Conservation (phyloP, 1,140 invertebrate genomes). For the Drusus annulatus region DNA sequence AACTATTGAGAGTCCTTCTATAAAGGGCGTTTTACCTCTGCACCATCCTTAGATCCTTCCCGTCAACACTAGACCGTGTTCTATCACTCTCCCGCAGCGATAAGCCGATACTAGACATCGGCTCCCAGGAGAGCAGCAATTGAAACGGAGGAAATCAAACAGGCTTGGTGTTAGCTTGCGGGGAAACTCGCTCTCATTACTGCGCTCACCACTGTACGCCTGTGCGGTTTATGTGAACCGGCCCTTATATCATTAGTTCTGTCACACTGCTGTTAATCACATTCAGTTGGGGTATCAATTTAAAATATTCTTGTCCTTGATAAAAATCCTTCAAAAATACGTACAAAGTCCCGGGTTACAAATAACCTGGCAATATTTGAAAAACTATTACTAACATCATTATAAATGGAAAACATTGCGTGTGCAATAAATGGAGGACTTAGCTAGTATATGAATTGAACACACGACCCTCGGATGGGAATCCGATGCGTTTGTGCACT, state of each 20-base stretch:
- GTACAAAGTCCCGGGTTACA: too few species aligned
- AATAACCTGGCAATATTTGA: too few species aligned
- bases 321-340: too few species aligned
- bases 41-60: constrained; percentile 31
- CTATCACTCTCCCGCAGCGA: constrained; percentile 52
- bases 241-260: neutral
- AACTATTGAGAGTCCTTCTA: too few species aligned
- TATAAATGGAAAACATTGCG: too few species aligned
- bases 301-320: neutral
- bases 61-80: constrained; percentile 54
- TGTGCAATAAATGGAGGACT: too few species aligned
- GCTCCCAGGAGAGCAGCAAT: constrained; percentile 41
- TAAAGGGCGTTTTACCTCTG: neutral
- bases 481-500: too few species aligned
- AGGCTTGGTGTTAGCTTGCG: constrained; percentile 49
- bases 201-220: neutral
- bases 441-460: too few species aligned
- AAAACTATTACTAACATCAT: too few species aligned
- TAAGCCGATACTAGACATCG: constrained; percentile 48
- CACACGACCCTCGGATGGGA: too few species aligned
- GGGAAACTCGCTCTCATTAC: constrained; percentile 23
- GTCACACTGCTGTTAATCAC: neutral
- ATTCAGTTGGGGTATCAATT: too few species aligned
- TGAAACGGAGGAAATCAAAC: constrained; percentile 53
- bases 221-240: neutral